A percentile compares a stretch with the other conserved stretches of the same genome.
Conservation (phyloP, 53 echinoderm and acorn worm species). For the Actinopyga echinites region DNA sequence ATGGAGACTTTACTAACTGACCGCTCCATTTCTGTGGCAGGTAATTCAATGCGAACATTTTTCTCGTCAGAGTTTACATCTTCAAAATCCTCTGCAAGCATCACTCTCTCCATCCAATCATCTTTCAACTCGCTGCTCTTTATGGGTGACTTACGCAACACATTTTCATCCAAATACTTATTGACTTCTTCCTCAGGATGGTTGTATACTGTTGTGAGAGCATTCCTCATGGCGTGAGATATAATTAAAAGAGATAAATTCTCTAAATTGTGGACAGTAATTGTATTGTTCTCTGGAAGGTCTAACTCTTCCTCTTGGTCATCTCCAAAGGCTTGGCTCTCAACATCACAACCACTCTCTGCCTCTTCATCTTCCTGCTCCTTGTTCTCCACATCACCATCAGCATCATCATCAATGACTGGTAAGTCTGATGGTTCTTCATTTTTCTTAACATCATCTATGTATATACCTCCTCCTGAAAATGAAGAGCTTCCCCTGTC, state of each 20-base stretch:
- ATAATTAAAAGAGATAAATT: constrained; percentile 70
- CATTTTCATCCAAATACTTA: constrained; percentile 63
- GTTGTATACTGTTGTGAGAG: constrained; percentile 48
- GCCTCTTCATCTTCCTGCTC: constrained; percentile 46
- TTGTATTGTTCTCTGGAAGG: not conserved
- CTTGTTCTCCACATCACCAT: constrained; percentile 15
- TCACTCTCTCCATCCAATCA: constrained; percentile 43
- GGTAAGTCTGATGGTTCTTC: not conserved
- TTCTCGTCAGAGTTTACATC: not conserved
- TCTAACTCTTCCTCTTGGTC: constrained; percentile 47
- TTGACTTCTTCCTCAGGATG: constrained; percentile 57
- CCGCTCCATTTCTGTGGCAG: constrained; percentile 10
- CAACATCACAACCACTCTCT: constrained; percentile 83
- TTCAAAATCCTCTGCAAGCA: constrained; percentile 35
- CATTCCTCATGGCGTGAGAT: constrained; percentile 64
- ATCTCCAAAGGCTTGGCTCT: constrained; percentile 70
- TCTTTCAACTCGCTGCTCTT: not conserved
- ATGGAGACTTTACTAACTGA: constrained; percentile 42
- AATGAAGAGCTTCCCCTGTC: constrained; percentile 12
- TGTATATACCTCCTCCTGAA: constrained; percentile 60
- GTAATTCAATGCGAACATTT: constrained; percentile 2
- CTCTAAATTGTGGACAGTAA: constrained; percentile 65
- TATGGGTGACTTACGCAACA: constrained; percentile 47
- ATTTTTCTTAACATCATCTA: constrained; percentile 1
- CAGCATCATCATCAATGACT: constrained; percentile 6